A percentile compares a stretch with the other conserved stretches of the same genome.
Conservation (phyloP, 2,797 vertebrate species). For the Anguilla anguilla region DNA sequence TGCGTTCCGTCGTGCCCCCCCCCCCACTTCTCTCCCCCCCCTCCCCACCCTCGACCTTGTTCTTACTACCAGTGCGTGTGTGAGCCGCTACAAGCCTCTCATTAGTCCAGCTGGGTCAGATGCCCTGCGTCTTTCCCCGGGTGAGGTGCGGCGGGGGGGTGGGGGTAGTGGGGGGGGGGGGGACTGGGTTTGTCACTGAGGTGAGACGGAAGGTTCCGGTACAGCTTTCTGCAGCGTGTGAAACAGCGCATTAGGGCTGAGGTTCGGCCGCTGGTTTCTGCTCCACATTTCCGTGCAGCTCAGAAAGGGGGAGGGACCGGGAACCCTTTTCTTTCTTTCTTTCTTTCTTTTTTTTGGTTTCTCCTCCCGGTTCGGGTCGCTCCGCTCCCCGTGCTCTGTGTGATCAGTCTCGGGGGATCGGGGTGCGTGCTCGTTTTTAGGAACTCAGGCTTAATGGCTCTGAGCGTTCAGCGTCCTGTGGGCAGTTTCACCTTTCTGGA, state of each 20-base stretch:
- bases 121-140: neutral
- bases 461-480: neutral
- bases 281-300: neutral
- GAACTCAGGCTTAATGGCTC: neutral
- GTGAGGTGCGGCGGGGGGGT: too few relatives aligned
- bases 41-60: neutral
- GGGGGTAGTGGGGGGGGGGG: neutral
- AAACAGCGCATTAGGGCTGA: neutral
- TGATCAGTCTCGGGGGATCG: neutral
- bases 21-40: neutral
- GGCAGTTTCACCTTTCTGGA: neutral
- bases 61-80: neutral
- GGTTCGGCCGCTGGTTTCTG: neutral
- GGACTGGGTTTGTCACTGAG: neutral
- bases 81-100: neutral
- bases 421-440: neutral
- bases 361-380: neutral
- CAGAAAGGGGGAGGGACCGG: neutral
- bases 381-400: neutral
- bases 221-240: neutral
- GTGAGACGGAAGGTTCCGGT: neutral
- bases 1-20: neutral
- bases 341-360: neutral
- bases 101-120: neutral
- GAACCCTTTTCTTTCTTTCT: neutral